Conservation (phyloP, 2,888 invertebrate genomes). For the Apantesis nais region DNA sequence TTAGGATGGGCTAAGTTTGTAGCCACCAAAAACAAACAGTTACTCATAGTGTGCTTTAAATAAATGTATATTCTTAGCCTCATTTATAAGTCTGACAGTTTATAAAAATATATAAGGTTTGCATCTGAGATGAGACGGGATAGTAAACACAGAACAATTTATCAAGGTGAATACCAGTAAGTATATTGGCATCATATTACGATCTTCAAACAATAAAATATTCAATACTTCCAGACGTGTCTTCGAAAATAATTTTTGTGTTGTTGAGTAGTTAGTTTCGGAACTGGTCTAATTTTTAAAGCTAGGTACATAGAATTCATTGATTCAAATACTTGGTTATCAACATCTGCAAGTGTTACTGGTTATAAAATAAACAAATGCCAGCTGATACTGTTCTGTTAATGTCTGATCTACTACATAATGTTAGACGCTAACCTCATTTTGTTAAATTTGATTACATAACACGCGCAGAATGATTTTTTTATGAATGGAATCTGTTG, state of each 20-base stretch:
- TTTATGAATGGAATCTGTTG: constrained; percentile 71
- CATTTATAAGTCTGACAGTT: constrained; percentile 36
- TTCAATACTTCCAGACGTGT: constrained; percentile 3
- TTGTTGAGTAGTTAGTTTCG: not conserved
- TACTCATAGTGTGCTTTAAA: constrained; percentile 38
- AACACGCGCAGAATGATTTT: constrained; percentile 61
- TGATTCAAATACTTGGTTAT: constrained; percentile 7
- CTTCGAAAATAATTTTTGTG: not conserved
- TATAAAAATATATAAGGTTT: constrained; percentile 34
- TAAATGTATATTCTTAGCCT: constrained; percentile 39
- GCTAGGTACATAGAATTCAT: not conserved
- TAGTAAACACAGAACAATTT: constrained; percentile 30
- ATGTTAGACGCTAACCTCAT: constrained; percentile 64
- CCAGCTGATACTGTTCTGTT: constrained; percentile 52
- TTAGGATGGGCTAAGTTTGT: constrained; percentile 33
- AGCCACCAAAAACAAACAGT: constrained; percentile 39
- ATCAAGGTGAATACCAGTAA: constrained; percentile 31
- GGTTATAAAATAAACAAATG: constrained; percentile 40
- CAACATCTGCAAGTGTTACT: constrained; percentile 12
- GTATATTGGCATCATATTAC: constrained; percentile 20
- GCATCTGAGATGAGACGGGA: constrained; percentile 20
- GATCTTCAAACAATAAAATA: constrained; percentile 11
- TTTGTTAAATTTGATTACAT: constrained; percentile 70
- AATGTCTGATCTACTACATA: constrained; percentile 57
- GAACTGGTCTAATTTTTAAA: not conserved